These are phyloP conservation scores for Apaloderma vittatum DNA, from an alignment of 2,113 vertebrate species.

Conservation along the genomic window DNA sequence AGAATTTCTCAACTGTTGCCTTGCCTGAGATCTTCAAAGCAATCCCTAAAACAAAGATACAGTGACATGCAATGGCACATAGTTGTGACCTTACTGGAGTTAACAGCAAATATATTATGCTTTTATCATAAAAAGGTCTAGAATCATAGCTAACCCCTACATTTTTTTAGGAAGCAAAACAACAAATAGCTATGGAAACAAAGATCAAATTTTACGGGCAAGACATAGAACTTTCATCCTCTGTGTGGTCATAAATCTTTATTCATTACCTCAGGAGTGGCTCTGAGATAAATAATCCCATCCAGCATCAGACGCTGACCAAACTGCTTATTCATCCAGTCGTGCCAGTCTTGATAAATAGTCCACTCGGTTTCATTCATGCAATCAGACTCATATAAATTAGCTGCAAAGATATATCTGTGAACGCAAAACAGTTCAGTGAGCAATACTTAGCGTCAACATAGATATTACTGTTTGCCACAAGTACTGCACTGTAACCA, in stretches of 20 bases:
- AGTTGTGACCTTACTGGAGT: background rate
- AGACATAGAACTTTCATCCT: background rate
- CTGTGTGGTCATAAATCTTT: accelerated
- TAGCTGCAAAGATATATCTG: conserved; percentile 95
- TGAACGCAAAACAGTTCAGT: background rate
- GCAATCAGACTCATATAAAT: conserved; percentile 92
- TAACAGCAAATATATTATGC: background rate
- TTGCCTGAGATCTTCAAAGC: background rate
- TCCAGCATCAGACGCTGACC: conserved; percentile 88
- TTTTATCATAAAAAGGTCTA: background rate
- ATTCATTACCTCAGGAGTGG: conserved; percentile 87
- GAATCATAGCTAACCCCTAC: background rate
- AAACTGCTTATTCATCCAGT: conserved; percentile 92
- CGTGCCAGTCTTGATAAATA: conserved; percentile 95
- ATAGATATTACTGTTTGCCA: background rate
- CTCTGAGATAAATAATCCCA: conserved; percentile 94
- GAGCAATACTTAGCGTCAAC: background rate
- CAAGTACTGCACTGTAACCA: background rate
- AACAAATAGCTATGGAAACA: too few species aligned
- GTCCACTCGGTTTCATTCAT: conserved; percentile 95
- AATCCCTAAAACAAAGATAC: background rate
- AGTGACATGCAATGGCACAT: background rate
- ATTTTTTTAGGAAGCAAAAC: background rate
- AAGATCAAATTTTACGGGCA: background rate
- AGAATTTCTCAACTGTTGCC: background rate